phyloP scores from a whole-genome alignment of 2,888 invertebrate genomes.

The Pimpla rufipes region DNA sequence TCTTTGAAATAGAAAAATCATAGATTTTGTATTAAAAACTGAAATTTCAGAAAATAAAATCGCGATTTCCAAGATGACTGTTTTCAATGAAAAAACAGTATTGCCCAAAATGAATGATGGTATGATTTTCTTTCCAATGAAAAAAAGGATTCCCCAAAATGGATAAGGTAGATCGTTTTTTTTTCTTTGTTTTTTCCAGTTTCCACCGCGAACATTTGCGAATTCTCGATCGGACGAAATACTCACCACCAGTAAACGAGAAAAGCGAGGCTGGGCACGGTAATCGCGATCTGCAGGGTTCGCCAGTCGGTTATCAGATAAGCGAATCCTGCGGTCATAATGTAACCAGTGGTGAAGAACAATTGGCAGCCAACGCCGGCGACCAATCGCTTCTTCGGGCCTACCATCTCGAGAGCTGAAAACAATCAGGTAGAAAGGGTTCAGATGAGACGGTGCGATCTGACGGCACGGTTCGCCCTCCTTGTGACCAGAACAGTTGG shows the following conservation, averaged over 20 bases:
- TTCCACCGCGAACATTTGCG: too few species aligned
- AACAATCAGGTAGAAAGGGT: constrained; percentile 60
- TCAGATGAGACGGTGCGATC: constrained; percentile 21
- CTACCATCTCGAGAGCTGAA: constrained; percentile 90
- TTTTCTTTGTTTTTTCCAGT: too few species aligned
- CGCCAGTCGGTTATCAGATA: constrained; percentile 90
- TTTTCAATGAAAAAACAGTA: too few species aligned
- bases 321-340: constrained; percentile 89
- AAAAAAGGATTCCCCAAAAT: too few species aligned
- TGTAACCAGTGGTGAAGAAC: constrained; percentile 91
- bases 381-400: constrained; percentile 89
- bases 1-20: too few species aligned
- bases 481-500: constrained; percentile 57
- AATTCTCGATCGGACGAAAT: background rate
- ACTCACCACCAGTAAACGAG: constrained; percentile 90
- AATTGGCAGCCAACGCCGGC: constrained; percentile 91
- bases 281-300: constrained; percentile 89
- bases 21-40: too few species aligned
- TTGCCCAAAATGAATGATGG: too few species aligned
- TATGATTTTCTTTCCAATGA: too few species aligned
- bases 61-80: too few species aligned
- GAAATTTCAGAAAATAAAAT: too few species aligned
- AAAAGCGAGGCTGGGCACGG: constrained; percentile 89
- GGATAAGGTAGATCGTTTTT: too few species aligned
- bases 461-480: constrained; percentile 56